Conservation (phyloP, 2,888 invertebrate species). For the Phasia obesa region DNA sequence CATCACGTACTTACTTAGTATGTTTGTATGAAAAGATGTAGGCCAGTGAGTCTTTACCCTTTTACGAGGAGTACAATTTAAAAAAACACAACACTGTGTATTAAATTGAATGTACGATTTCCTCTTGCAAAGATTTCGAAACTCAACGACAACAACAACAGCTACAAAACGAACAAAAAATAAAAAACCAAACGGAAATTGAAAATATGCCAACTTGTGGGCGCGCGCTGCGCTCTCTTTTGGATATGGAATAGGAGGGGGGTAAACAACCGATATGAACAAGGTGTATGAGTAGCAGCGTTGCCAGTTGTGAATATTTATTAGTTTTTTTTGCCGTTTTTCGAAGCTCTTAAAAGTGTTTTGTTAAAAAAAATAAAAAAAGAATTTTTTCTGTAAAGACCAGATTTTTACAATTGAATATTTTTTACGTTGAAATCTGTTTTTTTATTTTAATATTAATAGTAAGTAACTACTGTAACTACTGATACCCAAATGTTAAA, state of each 20-base stretch:
- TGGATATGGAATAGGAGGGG: conserved; percentile 8
- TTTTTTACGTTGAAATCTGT: too few species aligned
- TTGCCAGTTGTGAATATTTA: conserved; percentile 74
- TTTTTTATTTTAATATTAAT: too few species aligned
- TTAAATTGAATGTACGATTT: conserved; percentile 48
- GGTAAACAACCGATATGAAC: conserved; percentile 12
- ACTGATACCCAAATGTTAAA: too few species aligned
- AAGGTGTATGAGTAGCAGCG: conserved; percentile 35
- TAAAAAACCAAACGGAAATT: conserved; percentile 78
- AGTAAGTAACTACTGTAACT: too few species aligned
- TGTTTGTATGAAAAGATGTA: conserved; percentile 44
- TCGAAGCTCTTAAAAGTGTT: too few species aligned
- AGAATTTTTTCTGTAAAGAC: too few species aligned
- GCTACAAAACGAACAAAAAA: conserved; percentile 25
- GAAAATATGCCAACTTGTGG: conserved; percentile 82
- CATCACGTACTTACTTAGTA: too few species aligned
- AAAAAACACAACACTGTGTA: conserved; percentile 12
- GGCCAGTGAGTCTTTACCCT: conserved; percentile 50
- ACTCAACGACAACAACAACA: conserved; percentile 39
- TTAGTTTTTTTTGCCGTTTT: too few species aligned
- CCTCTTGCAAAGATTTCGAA: conserved; percentile 56
- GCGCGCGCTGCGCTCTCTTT: conserved; percentile 74
- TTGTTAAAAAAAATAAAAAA: too few species aligned
- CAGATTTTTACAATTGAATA: too few species aligned
- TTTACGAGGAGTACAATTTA: conserved; percentile 15